A percentile compares a stretch with the other conserved stretches of the same genome.
phyloP scores from a whole-genome alignment of 2,113 vertebrate genomes.

The Polyodon spathula region DNA sequence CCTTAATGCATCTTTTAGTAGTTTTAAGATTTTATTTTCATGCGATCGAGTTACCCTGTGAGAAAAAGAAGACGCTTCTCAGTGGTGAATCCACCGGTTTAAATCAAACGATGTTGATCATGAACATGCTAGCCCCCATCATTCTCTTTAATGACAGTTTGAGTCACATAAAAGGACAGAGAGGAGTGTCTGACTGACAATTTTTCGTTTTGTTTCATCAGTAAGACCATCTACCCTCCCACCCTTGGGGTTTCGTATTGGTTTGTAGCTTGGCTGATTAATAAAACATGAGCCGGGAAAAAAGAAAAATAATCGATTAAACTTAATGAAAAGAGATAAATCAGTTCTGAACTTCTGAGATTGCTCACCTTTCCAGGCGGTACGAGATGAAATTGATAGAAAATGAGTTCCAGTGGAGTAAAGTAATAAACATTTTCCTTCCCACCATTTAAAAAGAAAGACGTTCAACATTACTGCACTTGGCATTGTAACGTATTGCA shows the following conservation, averaged over 20 bases:
- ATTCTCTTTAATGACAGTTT: no score
- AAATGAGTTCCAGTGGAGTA: constrained; percentile 22
- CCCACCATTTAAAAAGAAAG: constrained; percentile 17
- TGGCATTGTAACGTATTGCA: background rate
- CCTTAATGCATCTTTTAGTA: no score
- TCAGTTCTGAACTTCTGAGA: constrained; percentile 26
- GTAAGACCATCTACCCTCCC: background rate
- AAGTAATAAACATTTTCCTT: constrained; percentile 25
- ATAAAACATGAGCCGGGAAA: constrained; percentile 18
- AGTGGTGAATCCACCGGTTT: no score
- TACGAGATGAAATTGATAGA: constrained; percentile 23
- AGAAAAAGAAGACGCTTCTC: no score
- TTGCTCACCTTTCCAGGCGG: constrained; percentile 21
- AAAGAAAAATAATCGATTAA: constrained; percentile 19
- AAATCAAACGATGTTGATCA: no score
- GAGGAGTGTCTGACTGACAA: background rate
- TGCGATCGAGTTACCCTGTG: no score
- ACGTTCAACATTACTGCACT: background rate
- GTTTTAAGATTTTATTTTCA: no score
- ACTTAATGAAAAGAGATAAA: constrained; percentile 27
- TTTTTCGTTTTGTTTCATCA: constrained; percentile 4
- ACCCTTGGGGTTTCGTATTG: constrained; percentile 10
- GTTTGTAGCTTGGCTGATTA: constrained; percentile 14
- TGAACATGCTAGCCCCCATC: no score
- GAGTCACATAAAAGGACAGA: background rate